Base-by-base conservation (phyloP, 2,113 vertebrate species). In the Bos javanicus region DNA sequence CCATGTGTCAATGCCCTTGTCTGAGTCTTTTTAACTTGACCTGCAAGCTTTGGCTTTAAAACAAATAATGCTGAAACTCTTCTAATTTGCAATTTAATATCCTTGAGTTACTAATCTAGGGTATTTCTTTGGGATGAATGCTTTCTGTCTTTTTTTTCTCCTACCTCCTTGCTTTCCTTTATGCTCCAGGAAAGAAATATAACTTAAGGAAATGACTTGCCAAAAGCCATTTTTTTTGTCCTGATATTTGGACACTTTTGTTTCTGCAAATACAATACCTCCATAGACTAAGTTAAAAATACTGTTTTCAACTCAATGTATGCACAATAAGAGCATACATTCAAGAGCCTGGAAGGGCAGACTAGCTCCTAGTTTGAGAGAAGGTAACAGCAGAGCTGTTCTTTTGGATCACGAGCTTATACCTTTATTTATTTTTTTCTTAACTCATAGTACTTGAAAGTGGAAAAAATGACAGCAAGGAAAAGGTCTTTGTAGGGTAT, bases 381-480 rank as follows among this genome's bases (percentile, higher is more conserved):
- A 93, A 74, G 26, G 36, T 19, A 90, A 25, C 56, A 92, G 36
- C 57, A 84, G 52, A 26, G 15, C 86, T 82, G 17, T 28, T 74
- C 17, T 59, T 87, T 93, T 89, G 60, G 62, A 30, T 76, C 43
- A 92, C 28, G 17, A 87, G 33, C 84, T 94, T 48, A 60, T 10
- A 92, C 54, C 11, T 23, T 50, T 54, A 28, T 39, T 87, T 52
- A 57, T 54, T 50, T 15, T 17, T 56, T 64, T 50, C 80, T 85
- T 10, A 92, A 91, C 48, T 96, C 74, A 43, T 52, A 97, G 84
- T 74, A 92, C 54, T 97, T 97, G 86, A 96, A 94, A 96, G 39
- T 95, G 90, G 95, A 90, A 97, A 96, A 97, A 97, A 76, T 95
- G 94, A 96, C 80, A 97, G 80, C 48, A 60, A 95, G 94, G 84